Conservation (phyloP, 1,140 invertebrate species). For the Whitmania pigra region DNA sequence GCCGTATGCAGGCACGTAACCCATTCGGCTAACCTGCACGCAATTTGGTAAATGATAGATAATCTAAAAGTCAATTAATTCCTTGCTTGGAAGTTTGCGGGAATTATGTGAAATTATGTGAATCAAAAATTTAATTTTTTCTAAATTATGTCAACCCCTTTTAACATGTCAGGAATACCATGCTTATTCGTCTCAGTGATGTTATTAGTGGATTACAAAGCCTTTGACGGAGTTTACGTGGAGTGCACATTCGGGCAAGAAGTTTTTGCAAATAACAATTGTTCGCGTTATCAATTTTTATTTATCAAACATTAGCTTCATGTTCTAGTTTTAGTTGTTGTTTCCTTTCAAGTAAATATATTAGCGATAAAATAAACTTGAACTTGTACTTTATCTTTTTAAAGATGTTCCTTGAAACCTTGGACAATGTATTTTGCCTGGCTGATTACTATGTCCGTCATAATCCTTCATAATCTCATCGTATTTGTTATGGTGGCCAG, state of each 20-base stretch:
- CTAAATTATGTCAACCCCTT: too few species aligned
- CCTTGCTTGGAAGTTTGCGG: too few species aligned
- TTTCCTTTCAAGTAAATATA: not conserved
- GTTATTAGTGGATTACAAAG: constrained; percentile 9
- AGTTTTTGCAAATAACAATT: not conserved
- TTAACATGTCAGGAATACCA: not conserved
- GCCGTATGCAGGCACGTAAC: too few species aligned
- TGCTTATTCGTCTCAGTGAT: not conserved
- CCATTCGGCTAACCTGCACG: too few species aligned
- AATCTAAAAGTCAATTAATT: too few species aligned
- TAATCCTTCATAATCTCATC: constrained; percentile 16
- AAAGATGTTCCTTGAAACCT: constrained; percentile 14
- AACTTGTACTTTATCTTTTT: too few species aligned
- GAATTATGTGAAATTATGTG: too few species aligned
- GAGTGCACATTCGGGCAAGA: constrained; percentile 5
- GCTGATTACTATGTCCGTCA: constrained; percentile 13
- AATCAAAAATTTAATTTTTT: too few species aligned
- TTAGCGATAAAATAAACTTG: too few species aligned
- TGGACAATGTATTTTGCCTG: constrained; percentile 4
- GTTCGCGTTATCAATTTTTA: not conserved
- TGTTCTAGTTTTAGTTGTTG: too few species aligned
- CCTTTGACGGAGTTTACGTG: constrained; percentile 13
- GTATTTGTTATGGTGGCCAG: constrained; percentile 10
- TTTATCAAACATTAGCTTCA: too few species aligned
- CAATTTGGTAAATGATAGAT: too few species aligned